These are phyloP conservation scores for Aphidius ervi DNA, from an alignment of 1,140 invertebrate species.

Conservation along the genomic window DNA sequence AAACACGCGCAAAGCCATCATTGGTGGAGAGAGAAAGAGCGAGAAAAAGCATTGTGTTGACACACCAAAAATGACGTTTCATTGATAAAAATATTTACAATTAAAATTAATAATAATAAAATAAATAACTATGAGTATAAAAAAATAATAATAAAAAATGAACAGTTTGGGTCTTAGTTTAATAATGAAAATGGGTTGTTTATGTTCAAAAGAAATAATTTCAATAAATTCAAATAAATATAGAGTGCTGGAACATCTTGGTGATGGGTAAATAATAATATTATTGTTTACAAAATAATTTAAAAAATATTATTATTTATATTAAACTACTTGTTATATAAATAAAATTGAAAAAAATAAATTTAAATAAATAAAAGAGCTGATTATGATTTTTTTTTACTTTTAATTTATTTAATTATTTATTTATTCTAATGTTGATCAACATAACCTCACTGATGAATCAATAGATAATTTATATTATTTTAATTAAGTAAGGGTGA, in stretches of 20 bases:
- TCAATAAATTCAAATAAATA: slow-evolving; percentile 69
- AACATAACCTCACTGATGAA: neutral
- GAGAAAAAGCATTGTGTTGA: no score
- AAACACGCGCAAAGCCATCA: no score
- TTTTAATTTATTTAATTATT: no score
- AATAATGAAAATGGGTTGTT: slow-evolving; percentile 73
- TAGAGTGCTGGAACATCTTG: slow-evolving; percentile 66
- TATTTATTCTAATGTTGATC: no score
- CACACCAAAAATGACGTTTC: no score
- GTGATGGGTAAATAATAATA: slow-evolving; percentile 65
- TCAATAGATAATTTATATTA: neutral
- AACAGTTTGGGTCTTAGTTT: slow-evolving; percentile 67
- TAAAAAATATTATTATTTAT: neutral
- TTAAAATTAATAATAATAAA: neutral
- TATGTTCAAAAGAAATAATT: slow-evolving; percentile 72
- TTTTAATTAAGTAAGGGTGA: neutral
- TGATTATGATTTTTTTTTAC: slow-evolving; percentile 9
- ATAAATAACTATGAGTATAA: neutral
- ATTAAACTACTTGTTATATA: slow-evolving; percentile 6
- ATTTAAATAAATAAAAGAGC: slow-evolving; percentile 5
- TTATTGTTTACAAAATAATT: slow-evolving; percentile 1
- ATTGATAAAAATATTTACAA: neutral
- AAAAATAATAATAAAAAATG: slow-evolving; percentile 49
- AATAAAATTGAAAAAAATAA: slow-evolving; percentile 11
- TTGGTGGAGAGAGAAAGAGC: no score